A percentile compares a stretch with the other conserved stretches of the same genome.
Evolutionary conservation across 2,113 vertebrate species (phyloP).

Genomic region (Gymnobelideus leadbeateri): DNA sequence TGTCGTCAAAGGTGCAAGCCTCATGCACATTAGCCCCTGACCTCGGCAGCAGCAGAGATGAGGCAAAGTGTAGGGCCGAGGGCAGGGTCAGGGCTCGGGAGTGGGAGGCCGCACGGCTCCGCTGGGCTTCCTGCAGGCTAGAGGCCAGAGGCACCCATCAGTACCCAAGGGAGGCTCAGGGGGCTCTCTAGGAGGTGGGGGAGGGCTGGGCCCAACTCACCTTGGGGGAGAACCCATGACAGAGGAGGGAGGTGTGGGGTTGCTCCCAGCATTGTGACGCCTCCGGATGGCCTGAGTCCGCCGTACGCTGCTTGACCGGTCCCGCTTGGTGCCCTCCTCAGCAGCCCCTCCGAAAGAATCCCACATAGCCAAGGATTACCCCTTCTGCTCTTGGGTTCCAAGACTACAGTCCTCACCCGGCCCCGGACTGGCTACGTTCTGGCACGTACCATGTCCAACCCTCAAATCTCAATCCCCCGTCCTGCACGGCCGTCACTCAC

Average conservation of each 20-base stretch:
- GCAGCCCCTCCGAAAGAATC: conserved; percentile 77
- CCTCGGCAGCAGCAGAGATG: conserved; percentile 90
- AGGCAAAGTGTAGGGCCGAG: conserved; percentile 92
- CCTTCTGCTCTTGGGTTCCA: background rate
- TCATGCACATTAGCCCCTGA: conserved; percentile 88
- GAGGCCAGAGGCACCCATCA: background rate
- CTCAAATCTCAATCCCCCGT: no score
- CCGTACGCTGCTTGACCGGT: conserved; percentile 89
- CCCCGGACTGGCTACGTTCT: background rate
- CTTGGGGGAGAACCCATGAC: conserved; percentile 94
- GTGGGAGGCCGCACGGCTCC: conserved; percentile 89
- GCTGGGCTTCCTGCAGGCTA: conserved; percentile 92
- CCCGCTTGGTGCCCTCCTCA: conserved; percentile 85
- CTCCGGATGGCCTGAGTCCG: conserved; percentile 92
- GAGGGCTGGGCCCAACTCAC: conserved; percentile 68
- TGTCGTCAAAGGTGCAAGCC: conserved; percentile 94
- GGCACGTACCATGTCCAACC: background rate
- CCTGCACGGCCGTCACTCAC: conserved; percentile 78
- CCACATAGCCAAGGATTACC: rapidly evolving
- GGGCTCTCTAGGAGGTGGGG: conserved; percentile 76
- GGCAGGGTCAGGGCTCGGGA: conserved; percentile 90
- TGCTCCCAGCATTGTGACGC: conserved; percentile 93
- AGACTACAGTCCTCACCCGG: background rate
- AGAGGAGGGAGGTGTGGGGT: conserved; percentile 92
- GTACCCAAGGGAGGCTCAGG: conserved; percentile 77